phyloP scores from a whole-genome alignment of 2,888 invertebrate genomes.

The Dicycla oo region DNA sequence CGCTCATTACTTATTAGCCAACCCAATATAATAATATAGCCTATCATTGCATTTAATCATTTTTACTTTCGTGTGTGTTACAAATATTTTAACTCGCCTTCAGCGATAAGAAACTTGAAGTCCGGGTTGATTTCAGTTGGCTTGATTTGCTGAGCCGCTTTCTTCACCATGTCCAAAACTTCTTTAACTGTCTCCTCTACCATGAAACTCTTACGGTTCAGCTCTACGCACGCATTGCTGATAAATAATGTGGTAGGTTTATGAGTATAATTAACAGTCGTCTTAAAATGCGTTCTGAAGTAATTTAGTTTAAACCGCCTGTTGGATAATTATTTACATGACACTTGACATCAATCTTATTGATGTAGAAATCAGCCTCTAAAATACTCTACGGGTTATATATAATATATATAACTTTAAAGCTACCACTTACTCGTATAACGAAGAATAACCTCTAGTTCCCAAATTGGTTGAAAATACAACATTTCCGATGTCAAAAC shows the following conservation, averaged over 20 bases:
- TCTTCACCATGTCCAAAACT: slow-evolving; percentile 94
- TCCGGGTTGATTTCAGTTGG: slow-evolving; percentile 89
- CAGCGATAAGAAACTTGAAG: slow-evolving; percentile 91
- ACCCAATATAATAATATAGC: no score
- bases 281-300: neutral
- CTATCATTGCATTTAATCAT: no score
- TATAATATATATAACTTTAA: no score
- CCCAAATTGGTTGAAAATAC: neutral
- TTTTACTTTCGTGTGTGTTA: neutral
- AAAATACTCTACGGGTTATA: no score
- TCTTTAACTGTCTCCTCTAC: slow-evolving; percentile 98
- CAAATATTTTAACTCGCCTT: slow-evolving; percentile 71
- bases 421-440: no score
- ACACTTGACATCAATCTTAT: neutral
- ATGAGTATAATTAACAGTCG: neutral
- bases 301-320: neutral
- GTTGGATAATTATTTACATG: neutral
- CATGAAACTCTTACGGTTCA: slow-evolving; percentile 96
- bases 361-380: neutral
- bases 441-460: neutral
- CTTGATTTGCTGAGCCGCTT: slow-evolving; percentile 92
- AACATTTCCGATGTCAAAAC: neutral
- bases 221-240: slow-evolving; percentile 93
- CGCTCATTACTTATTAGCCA: no score
- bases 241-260: neutral